Conservation (phyloP, 2,888 invertebrate genomes). For the Notodonta ziczac region DNA sequence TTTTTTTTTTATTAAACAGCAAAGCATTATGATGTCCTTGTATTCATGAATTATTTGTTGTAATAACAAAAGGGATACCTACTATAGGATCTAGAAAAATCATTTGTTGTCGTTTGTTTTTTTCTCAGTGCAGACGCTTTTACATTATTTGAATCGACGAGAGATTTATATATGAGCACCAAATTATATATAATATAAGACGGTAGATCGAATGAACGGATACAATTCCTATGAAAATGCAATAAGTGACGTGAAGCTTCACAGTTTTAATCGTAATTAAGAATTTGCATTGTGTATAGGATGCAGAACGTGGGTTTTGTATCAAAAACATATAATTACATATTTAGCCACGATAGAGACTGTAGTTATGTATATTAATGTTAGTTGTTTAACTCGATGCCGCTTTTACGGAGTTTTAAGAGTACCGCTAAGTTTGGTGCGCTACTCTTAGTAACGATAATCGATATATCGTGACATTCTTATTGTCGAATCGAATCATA, state of each 20-base stretch:
- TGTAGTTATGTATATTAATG: constrained; percentile 78
- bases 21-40: no score
- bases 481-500: no score
- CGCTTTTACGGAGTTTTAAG: constrained; percentile 65
- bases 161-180: constrained; percentile 48
- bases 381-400: constrained; percentile 72
- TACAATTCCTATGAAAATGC: constrained; percentile 53
- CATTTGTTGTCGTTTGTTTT: no score
- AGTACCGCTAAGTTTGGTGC: constrained; percentile 40
- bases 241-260: constrained; percentile 51
- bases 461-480: no score
- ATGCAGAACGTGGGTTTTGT: constrained; percentile 40
- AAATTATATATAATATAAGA: constrained; percentile 42
- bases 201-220: constrained; percentile 31
- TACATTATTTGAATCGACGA: constrained; percentile 44
- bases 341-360: constrained; percentile 72
- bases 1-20: no score
- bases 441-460: constrained; percentile 6
- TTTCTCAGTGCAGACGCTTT: constrained; percentile 35
- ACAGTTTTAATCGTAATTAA: constrained; percentile 36
- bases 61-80: no score
- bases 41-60: no score
- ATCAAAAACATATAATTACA: constrained; percentile 41
- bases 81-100: no score
- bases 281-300: constrained; percentile 36